Base-by-base conservation (phyloP, 1,140 invertebrate species). In the Drosophila sproati region DNA sequence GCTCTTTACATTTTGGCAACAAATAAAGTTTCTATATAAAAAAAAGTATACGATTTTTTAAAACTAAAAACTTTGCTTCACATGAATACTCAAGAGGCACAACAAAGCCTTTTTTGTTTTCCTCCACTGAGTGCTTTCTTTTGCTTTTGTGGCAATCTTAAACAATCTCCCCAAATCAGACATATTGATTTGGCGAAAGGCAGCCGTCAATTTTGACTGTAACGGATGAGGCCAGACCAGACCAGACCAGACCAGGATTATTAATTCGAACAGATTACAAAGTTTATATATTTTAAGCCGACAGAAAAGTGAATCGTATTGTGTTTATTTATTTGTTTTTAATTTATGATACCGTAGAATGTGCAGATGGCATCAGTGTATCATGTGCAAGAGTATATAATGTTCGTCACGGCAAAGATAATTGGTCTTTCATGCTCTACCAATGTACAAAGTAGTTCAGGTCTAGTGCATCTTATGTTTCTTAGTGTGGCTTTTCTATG, bases 391-490 rank as follows among this genome's bases (percentile, higher is more conserved):
- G 67, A 32, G 67, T 60, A 70, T 70, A 54, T 62, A 29, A 64
- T 39, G 31, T 71, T 63, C 51, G 52, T 64, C 52, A 62, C 52
- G 34, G 35, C 60, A 37, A 64, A 64, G 43, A 34, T 63, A 48
- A 41, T 50, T 45, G 59, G 48, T 64, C 41, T 71, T 71, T 55
- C 60, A 48, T 55, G 60, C 52, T 71, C 57, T 54, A 71, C 8
- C 35, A 69, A 43, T 61, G 56, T 48, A 29, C 12, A 41, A 78
- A 78, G 68, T 59, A 78, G 82, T 83, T 87, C 77, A 70, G 82
- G 71, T 87, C 85, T 87, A 74, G 69, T 89, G 80, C 64, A 73
- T 76, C 82, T 88, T 73, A 76, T 67, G 75, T 73, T 79, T 89
- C 73, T 67, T 52, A 66, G 74, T 64, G 48, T 55, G 43, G 64